Base-by-base conservation (phyloP, 2,797 vertebrate genomes). In the Bovichtus variegatus region DNA sequence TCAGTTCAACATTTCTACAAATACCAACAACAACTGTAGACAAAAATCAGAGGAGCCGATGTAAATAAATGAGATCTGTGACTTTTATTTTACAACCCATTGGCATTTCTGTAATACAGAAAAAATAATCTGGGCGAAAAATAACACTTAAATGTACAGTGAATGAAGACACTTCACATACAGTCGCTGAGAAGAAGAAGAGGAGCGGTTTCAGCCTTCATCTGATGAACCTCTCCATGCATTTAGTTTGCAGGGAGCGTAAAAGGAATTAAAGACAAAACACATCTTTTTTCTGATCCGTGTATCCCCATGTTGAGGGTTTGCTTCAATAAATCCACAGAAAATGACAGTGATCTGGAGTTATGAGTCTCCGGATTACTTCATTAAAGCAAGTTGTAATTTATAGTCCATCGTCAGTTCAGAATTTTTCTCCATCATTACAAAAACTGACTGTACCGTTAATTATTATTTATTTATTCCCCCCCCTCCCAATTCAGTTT, bases 31-130 rank as follows among this genome's bases (percentile, higher is more conserved):
- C 13, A 21, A 27, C 49, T 10, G 0, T 15, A 16, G 0, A 67
- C 47, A 57, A n/a, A 57, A n/a, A 58, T 50, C 38, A 69, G 36
- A 21, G 55, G 43, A 75, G 27, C 18, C 49, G n/a, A 25, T 29
- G 43, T 71, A 63, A 76, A 81, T 71, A 4, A 78, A 84, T 89
- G 59, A 89, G 74, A 88, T 85, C 71, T 83, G 83, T 81, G 69
- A 65, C 40, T 70, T 91, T 94, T 91, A 93, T 94, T 92, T 85
- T 91, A 93, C 83, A 93, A 89, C 75, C 64, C 76, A 85, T 78
- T 86, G 66, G 58, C 54, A 74, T 83, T 85, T 89, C 76, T 85
- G 80, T 76, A 72, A 76, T 27, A 88, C 84, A 91, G 85, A 89
- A 78, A 78, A 76, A 46, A 80, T 85, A 1, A 87, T 77, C 58